Conservation (phyloP, 2,888 invertebrate species). For the Cryptus viduatorius region DNA sequence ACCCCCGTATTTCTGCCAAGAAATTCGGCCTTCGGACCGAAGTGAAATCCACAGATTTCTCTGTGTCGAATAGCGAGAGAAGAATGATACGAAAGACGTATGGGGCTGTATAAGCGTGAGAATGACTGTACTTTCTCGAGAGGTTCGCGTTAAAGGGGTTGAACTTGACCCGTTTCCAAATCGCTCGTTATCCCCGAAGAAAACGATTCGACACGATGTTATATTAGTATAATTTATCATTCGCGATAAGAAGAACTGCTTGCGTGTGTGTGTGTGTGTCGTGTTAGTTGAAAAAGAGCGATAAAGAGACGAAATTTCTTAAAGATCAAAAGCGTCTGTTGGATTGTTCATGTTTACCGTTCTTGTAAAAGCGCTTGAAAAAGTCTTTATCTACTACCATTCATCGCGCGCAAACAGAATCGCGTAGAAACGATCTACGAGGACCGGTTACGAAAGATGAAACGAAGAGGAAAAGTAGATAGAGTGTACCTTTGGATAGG, state of each 20-base stretch:
- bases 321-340: not conserved
- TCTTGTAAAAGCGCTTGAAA: not conserved
- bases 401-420: constrained; percentile 11
- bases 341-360: not conserved
- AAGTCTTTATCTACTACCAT: not conserved
- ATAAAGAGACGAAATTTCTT: not conserved
- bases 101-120: not conserved
- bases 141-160: constrained; percentile 12
- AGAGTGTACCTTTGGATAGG: constrained; percentile 3
- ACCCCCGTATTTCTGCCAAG: not conserved
- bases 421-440: not conserved
- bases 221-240: constrained; percentile 9
- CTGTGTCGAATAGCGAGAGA: constrained; percentile 14
- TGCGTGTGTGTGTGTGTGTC: not conserved
- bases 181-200: constrained; percentile 22
- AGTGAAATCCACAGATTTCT: constrained; percentile 60
- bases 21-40: constrained; percentile 30
- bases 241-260: constrained; percentile 5
- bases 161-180: constrained; percentile 31
- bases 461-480: not conserved
- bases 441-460: constrained; percentile 7
- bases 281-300: not conserved
- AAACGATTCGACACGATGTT: constrained; percentile 19
- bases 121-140: constrained; percentile 10
- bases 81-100: constrained; percentile 35